Percentiles rank a stretch among this genome's conserved stretches.
Conservation (phyloP, 1,140 invertebrate genomes). For the Ridgeia piscesae region DNA sequence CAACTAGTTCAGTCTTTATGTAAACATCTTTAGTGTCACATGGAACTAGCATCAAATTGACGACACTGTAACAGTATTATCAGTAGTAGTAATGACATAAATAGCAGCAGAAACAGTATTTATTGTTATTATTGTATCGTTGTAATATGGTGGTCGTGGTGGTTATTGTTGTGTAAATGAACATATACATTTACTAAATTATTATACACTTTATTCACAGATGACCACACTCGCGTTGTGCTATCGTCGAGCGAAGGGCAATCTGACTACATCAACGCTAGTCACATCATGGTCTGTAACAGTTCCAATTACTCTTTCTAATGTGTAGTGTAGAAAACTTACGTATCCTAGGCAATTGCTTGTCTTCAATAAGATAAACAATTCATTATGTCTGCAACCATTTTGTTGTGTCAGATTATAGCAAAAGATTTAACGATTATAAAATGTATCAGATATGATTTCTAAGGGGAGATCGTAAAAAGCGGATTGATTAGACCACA, state of each 20-base stretch:
- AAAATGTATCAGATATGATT: neutral
- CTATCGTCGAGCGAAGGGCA: neutral
- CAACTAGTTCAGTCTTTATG: no score
- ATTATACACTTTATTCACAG: neutral
- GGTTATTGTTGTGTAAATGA: neutral
- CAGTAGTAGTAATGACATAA: no score
- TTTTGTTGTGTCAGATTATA: neutral
- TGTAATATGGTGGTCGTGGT: neutral
- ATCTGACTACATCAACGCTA: constrained; percentile 20
- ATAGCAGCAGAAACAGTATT: no score
- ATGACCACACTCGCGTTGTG: constrained; percentile 8
- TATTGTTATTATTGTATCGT: neutral
- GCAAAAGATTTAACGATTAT: neutral
- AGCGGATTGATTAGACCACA: no score
- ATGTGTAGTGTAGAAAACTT: neutral
- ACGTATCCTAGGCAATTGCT: neutral
- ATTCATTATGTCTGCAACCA: neutral
- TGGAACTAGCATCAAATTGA: no score
- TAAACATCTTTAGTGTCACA: no score
- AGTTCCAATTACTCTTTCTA: neutral
- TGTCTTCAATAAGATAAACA: neutral
- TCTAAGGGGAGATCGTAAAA: no score
- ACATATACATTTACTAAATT: neutral
- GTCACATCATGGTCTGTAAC: constrained; percentile 17
- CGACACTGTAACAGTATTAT: no score